A percentile compares a stretch with the other conserved stretches of the same genome.
Conservation (phyloP, 2,113 vertebrate genomes). For the Lophura nycthemera region DNA sequence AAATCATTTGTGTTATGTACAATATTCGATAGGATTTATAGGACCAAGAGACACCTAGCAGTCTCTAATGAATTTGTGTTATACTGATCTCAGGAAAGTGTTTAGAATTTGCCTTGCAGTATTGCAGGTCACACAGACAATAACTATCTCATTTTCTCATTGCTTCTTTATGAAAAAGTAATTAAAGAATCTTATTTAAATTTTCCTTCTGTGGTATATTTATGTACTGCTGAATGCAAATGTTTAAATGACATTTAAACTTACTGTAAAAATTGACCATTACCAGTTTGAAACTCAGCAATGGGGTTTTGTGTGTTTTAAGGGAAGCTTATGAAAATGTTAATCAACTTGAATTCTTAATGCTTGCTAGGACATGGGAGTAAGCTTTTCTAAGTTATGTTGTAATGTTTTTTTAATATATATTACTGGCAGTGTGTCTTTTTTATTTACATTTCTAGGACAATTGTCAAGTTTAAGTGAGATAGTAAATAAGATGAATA, state of each 20-base stretch:
- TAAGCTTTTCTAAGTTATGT: neutral
- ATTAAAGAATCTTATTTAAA: neutral
- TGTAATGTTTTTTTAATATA: neutral
- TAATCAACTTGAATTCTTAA: neutral
- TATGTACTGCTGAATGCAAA: neutral
- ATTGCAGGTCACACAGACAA: neutral
- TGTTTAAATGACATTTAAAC: neutral
- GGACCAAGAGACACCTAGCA: neutral
- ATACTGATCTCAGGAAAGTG: neutral
- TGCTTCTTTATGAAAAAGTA: neutral
- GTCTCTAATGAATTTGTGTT: neutral
- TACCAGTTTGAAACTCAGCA: neutral
- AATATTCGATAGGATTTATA: too few species aligned
- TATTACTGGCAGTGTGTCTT: neutral
- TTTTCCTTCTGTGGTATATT: neutral
- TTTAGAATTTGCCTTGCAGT: neutral
- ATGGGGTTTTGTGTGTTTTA: neutral
- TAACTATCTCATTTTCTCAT: neutral
- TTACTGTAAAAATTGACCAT: neutral
- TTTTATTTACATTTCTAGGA: neutral
- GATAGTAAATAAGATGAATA: neutral
- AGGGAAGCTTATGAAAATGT: neutral
- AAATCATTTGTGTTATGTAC: neutral
- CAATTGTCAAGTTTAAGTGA: neutral
- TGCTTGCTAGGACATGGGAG: neutral